phyloP scores from a whole-genome alignment of 2,797 vertebrate genomes.

The Eidolon dupreanum region DNA sequence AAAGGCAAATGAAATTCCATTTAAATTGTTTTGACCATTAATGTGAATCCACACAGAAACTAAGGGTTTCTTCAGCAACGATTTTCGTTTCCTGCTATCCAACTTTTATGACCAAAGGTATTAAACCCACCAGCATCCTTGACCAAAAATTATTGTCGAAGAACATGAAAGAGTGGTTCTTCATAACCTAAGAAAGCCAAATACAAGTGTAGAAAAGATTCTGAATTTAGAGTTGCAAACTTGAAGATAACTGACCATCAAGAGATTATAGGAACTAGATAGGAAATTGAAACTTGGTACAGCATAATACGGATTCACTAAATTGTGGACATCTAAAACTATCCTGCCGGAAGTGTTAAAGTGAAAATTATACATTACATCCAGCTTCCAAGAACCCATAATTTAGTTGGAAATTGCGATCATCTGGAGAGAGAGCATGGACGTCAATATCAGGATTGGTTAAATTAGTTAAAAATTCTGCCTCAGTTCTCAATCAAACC shows the following conservation, averaged over 20 bases:
- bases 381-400: background rate
- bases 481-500: background rate
- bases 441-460: background rate
- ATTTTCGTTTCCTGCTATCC: background rate
- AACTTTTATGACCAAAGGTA: background rate
- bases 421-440: background rate
- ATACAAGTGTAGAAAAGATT: background rate
- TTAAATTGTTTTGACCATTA: background rate
- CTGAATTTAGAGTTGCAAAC: background rate
- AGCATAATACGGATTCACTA: background rate
- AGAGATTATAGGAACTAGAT: background rate
- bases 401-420: background rate
- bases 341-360: background rate
- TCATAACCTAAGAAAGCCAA: background rate
- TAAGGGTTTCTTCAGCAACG: background rate
- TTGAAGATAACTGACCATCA: background rate
- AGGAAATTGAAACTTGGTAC: background rate
- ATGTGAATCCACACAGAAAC: background rate
- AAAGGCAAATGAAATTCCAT: conserved; percentile 1
- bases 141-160: background rate
- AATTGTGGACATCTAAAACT: background rate
- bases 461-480: background rate
- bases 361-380: background rate
- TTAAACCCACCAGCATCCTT: background rate
- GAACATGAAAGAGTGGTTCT: background rate